Conservation (phyloP, 2,797 vertebrate species). For the Peromyscus nudipes region DNA sequence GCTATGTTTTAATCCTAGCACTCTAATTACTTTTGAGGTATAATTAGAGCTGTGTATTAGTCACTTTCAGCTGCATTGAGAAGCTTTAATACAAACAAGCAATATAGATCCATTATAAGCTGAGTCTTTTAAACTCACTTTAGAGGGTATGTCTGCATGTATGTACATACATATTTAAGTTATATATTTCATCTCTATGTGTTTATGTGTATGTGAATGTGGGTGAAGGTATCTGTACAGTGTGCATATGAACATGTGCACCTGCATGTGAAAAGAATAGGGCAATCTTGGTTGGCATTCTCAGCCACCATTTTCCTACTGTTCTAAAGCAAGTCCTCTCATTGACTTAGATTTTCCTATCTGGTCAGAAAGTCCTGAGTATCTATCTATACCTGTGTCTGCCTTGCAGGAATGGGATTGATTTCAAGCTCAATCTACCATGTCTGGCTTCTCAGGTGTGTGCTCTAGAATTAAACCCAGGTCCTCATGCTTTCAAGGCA, state of each 20-base stretch:
- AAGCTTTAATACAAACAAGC: not conserved
- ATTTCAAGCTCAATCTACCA: not conserved
- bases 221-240: not conserved
- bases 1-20: not conserved
- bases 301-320: not conserved
- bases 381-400: not conserved
- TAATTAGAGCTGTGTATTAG: not conserved
- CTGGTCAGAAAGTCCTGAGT: not conserved
- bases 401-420: not conserved
- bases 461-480: not conserved
- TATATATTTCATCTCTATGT: not conserved
- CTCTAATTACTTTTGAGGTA: not conserved
- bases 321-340: not conserved
- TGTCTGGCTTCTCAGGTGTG: not conserved
- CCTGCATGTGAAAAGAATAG: not conserved
- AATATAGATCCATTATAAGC: not conserved
- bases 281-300: not conserved
- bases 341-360: not conserved
- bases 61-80: not conserved
- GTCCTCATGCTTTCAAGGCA: not conserved
- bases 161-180: not conserved
- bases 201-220: not conserved
- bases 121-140: not conserved
- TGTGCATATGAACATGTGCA: not conserved
- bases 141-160: not conserved